phyloP scores from a whole-genome alignment of 2,113 vertebrate genomes.

The Thamnophis sirtalis region DNA sequence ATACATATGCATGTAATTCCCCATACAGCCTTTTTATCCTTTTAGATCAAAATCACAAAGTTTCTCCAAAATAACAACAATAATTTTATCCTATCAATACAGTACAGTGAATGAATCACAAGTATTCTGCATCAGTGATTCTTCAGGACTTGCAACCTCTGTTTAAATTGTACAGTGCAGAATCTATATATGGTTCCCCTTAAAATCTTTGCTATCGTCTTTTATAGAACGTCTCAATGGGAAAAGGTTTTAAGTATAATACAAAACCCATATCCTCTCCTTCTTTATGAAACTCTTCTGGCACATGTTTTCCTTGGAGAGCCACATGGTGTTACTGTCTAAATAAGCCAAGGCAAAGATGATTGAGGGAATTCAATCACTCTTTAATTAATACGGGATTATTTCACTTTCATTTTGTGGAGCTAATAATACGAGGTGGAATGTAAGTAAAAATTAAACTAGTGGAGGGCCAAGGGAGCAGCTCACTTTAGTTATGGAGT shows the following conservation, averaged over 20 bases:
- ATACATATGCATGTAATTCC: neutral
- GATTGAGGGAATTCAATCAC: slow-evolving; percentile 69
- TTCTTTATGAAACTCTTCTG: slow-evolving; percentile 44
- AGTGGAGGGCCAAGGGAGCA: slow-evolving; percentile 67
- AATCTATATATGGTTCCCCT: slow-evolving; percentile 45
- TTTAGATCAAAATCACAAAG: slow-evolving; percentile 16
- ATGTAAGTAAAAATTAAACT: slow-evolving; percentile 80
- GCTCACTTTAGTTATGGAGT: slow-evolving; percentile 61
- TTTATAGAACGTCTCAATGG: neutral
- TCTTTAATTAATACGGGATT: slow-evolving; percentile 80
- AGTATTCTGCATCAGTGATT: slow-evolving; percentile 55
- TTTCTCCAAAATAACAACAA: slow-evolving; percentile 41
- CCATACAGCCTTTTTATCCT: slow-evolving; percentile 32
- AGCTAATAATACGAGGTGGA: slow-evolving; percentile 74
- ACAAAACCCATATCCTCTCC: neutral
- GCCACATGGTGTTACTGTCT: slow-evolving; percentile 53
- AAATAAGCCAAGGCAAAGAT: slow-evolving; percentile 65
- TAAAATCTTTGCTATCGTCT: neutral
- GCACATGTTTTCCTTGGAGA: slow-evolving; percentile 51
- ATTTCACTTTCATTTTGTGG: slow-evolving; percentile 78
- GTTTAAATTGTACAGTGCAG: slow-evolving; percentile 64
- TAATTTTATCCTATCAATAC: slow-evolving; percentile 35
- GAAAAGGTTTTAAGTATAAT: slow-evolving; percentile 38
- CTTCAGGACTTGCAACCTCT: slow-evolving; percentile 56
- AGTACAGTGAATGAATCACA: slow-evolving; percentile 51